Conservation (phyloP, 2,113 vertebrate species). For the Ovibos moschatus region DNA sequence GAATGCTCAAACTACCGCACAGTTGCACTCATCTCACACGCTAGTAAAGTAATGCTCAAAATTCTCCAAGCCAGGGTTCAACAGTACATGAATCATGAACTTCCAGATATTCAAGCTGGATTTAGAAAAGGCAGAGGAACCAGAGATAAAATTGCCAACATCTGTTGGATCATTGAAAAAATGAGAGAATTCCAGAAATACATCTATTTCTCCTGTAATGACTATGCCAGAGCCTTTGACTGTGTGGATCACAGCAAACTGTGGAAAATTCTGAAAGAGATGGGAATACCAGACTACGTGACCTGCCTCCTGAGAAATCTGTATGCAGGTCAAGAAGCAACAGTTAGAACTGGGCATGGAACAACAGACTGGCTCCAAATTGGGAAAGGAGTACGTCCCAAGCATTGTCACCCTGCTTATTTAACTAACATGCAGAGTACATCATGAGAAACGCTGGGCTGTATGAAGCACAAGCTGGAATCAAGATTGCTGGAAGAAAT, state of each 20-base stretch:
- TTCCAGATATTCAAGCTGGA: not conserved
- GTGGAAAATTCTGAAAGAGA: not conserved
- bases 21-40: not conserved
- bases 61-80: not conserved
- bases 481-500: not conserved
- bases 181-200: not conserved
- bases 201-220: not conserved
- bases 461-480: not conserved
- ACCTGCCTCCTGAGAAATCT: not conserved
- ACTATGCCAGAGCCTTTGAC: not conserved
- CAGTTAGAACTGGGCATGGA: not conserved
- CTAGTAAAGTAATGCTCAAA: not conserved
- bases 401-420: not conserved
- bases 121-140: not conserved
- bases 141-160: not conserved
- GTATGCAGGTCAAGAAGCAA: not conserved
- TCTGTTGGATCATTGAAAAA: rapidly evolving
- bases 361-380: not conserved
- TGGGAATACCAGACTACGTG: not conserved
- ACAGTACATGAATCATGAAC: rapidly evolving
- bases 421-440: not conserved
- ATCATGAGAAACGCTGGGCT: not conserved
- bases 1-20: not conserved
- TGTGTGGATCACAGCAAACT: not conserved
- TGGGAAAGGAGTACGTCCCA: not conserved